Evolutionary conservation across 37 sponge, comb jelly and placozoan species (phyloP), one percentile per base, ranked within the genome.

Genomic region (Theonella swinhoei): DNA sequence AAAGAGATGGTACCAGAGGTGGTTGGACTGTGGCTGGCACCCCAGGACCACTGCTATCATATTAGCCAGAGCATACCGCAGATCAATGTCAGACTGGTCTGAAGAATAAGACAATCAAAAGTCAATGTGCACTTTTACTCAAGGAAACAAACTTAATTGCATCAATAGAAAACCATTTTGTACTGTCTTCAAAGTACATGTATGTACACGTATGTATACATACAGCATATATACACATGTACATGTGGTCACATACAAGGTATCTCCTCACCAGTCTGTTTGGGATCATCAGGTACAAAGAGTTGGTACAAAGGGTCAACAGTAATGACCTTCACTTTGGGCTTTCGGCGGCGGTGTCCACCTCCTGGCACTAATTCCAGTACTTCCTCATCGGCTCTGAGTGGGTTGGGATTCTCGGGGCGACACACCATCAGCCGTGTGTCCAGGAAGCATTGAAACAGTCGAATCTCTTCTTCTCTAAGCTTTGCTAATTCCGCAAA

Each of bases 41-140:
- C 90, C 91, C 42, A 96, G 37, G 11, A 91, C 83, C 54, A 91
- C 82, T 26, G 90, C 94, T 35, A 93, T 64, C 64, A 96, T 71
- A 39, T 90, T 90, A 64, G 90, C 92, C 31, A 96, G 73, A 36
- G 89, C 64, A 29, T 84, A 77, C 17, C 94, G 79, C 2, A 96
- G 83, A 17, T 91, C 87, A n/a, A 78, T 41, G 71, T 91, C 96
- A 23, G 90, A 89, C 60, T 88, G 93, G 43, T 93, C 92, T 94
- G 65, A 32, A 31, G 35, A 40, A 22, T 11, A 39, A 41, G 2
- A 40, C 2, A 47, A 47, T 14, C 7, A 14, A 47, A 14, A 47
- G 54, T n/a, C n/a, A n/a, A n/a, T n/a, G n/a, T n/a, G n/a, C n/a
- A n/a, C n/a, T n/a, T n/a, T n/a, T n/a, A n/a, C n/a, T n/a, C n/a